These are phyloP conservation scores for Rhopalosiphum padi DNA, from an alignment of 1,140 invertebrate genomes.

Conservation along the genomic window DNA sequence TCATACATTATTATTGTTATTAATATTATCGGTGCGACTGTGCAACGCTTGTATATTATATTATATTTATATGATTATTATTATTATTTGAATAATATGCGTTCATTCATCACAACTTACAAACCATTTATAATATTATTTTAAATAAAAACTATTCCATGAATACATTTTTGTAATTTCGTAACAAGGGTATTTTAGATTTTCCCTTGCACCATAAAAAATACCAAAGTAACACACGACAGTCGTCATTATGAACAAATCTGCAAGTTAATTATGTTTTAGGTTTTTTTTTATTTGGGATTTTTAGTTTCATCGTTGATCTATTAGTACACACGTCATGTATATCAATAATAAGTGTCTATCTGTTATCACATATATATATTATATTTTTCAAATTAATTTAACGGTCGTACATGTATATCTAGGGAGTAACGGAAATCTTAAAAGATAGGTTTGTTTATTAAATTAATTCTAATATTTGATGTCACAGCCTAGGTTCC, in stretches of 20 bases:
- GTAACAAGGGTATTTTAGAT: background rate
- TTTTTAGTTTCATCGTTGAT: too few relatives aligned
- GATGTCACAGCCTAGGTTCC: background rate
- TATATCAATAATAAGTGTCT: too few relatives aligned
- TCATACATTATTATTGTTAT: background rate
- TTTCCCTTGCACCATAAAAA: background rate
- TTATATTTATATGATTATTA: background rate
- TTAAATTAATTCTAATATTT: too few relatives aligned
- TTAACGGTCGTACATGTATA: background rate
- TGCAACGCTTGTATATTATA: background rate
- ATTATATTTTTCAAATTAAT: background rate
- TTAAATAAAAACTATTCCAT: background rate
- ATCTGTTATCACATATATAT: background rate
- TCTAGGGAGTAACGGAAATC: background rate
- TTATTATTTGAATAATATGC: background rate
- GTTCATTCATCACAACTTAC: background rate
- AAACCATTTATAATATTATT: background rate
- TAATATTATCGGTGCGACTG: background rate
- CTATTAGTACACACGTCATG: too few relatives aligned
- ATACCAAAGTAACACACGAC: background rate
- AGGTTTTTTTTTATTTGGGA: too few relatives aligned
- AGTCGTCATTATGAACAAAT: background rate
- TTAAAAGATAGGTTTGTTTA: background rate
- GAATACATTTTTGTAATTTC: background rate
- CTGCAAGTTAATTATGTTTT: background rate